Percentiles rank a stretch among this genome's conserved stretches.
Conservation (phyloP, 2,797 vertebrate species). For the Sebastes nivosus region DNA sequence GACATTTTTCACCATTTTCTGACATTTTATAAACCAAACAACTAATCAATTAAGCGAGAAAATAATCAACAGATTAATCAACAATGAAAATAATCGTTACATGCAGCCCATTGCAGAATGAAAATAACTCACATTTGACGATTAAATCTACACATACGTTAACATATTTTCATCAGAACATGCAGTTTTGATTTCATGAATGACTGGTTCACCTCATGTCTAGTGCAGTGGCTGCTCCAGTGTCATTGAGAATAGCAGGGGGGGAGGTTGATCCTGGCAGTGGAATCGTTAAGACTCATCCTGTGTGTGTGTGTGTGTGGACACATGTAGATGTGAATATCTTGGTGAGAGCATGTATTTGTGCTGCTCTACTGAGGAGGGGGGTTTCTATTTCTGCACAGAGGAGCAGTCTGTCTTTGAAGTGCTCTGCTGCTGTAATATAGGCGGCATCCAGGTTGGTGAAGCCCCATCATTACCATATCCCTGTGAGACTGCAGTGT, state of each 20-base stretch:
- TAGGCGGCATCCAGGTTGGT: conserved; percentile 68
- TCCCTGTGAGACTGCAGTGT: conserved; percentile 69
- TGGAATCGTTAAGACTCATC: conserved; percentile 11
- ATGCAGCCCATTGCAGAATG: not conserved
- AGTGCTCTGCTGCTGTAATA: conserved; percentile 69
- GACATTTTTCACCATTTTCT: too few species aligned
- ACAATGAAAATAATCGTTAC: too few species aligned
- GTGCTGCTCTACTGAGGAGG: conserved; percentile 34
- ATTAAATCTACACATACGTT: not conserved
- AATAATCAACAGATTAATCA: too few species aligned
- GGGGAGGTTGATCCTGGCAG: conserved; percentile 1
- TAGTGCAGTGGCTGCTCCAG: conserved; percentile 2
- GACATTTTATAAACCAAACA: too few species aligned
- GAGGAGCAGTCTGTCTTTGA: conserved; percentile 74
- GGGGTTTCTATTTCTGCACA: conserved; percentile 52
- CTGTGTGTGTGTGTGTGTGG: conserved; percentile 20
- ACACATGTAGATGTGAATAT: not conserved
- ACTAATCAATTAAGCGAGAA: too few species aligned
- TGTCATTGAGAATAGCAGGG: not conserved
- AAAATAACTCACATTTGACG: not conserved
- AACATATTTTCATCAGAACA: not conserved
- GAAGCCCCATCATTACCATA: conserved; percentile 72
- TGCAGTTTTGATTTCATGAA: not conserved
- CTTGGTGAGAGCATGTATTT: conserved; percentile 21
- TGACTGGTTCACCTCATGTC: conserved; percentile 13